phyloP scores from a whole-genome alignment of 2,888 invertebrate genomes.

The Cephus nigrinus region DNA sequence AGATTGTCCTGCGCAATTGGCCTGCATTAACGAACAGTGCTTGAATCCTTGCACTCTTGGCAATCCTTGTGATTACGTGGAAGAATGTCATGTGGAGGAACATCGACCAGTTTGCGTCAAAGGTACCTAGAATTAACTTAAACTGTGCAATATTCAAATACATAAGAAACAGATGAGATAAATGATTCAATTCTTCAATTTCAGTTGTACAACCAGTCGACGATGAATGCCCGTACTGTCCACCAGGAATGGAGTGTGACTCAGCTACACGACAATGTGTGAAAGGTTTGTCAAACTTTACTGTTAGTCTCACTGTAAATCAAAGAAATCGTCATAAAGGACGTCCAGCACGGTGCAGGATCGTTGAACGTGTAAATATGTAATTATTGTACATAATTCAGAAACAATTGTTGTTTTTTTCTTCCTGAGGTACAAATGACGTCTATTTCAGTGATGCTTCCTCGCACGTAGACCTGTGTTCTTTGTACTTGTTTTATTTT shows the following conservation, averaged over 20 bases:
- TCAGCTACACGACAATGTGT: conserved; percentile 84
- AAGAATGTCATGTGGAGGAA: conserved; percentile 84
- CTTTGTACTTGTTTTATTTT: conserved; percentile 1
- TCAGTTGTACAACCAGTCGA: conserved; percentile 25
- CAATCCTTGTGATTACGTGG: conserved; percentile 79
- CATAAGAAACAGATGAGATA: background rate
- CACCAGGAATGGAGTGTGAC: conserved; percentile 82
- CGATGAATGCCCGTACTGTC: conserved; percentile 72
- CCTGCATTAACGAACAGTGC: conserved; percentile 84
- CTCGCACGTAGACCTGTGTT: background rate
- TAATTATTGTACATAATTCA: conserved; percentile 55
- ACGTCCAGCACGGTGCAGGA: background rate
- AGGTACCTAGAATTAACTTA: conserved; percentile 68
- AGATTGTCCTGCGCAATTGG: conserved; percentile 81
- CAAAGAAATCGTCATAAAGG: background rate
- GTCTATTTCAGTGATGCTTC: background rate
- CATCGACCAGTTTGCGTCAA: conserved; percentile 87
- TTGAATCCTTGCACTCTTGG: conserved; percentile 82
- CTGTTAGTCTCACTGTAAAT: background rate
- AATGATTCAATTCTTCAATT: background rate
- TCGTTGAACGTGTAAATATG: conserved; percentile 53
- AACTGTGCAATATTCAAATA: background rate
- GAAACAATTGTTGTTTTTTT: background rate
- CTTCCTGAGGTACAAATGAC: background rate
- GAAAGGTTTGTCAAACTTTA: conserved; percentile 73